Base-by-base conservation (phyloP, 1,140 invertebrate species). In the Formica selysi region DNA sequence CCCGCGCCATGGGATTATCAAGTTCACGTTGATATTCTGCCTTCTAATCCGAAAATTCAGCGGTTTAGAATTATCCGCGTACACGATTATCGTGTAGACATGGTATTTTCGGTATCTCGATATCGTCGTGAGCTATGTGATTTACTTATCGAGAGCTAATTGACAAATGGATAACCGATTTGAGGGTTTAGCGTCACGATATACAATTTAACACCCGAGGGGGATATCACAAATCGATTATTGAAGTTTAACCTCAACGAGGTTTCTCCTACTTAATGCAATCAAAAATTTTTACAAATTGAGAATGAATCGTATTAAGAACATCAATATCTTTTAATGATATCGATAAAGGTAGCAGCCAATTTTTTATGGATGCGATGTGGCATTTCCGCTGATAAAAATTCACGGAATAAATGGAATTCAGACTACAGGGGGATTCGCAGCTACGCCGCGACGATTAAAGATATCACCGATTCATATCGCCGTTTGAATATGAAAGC, bases 391-490 rank as follows among this genome's bases (percentile, higher is more conserved):
- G 29, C 29, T 22, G 65, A 26, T 74, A 48, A 74, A 74, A 61
- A 74, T 83, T 59, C 54, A 76, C 61, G 44, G 44, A 68, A 78
- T 38, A 65, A 76, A 74, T 13, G 61, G 36, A 44, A 87, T 80
- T 87, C 71, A 85, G 74, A 64, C 26, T 29, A 44, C 68, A 76
- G 85, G 78, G 48, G 59, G 88, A 81, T 83, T 59, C 68, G 54
- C 87, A 48, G 80, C 64, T 78, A 65, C 38, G 26, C 48, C 68
- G 48, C 88, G 79, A 71, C 90, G 90, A 91, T 91, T 91, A 91
- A 91, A 91, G 88, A 90, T 90, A 89, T 89, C 76, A 86, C 76
- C 85, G 90, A 91, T 91, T 91, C 89, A 91, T 91, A 91, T 90
- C 88, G 76, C 84, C 70, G 64, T 67, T 76, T 83, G 88, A 87